phyloP scores from a whole-genome alignment of 2,888 invertebrate species.

The Scrobipalpa costella region DNA sequence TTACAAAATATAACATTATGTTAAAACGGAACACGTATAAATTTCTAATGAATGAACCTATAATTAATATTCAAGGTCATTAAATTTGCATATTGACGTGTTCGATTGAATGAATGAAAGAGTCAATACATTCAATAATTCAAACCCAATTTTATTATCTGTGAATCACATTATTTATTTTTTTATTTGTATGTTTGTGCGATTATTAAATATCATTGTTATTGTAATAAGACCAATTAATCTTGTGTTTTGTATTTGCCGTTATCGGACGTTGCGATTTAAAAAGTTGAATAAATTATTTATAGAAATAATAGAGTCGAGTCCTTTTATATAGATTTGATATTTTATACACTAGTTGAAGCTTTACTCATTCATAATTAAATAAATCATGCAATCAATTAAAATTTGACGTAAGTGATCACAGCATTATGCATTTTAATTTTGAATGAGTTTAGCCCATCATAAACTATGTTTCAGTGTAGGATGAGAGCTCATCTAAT shows the following conservation, averaged over 20 bases:
- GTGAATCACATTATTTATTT: slow-evolving; percentile 67
- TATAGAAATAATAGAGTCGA: background rate
- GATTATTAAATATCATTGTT: slow-evolving; percentile 48
- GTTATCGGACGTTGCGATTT: slow-evolving; percentile 41
- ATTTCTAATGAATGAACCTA: background rate
- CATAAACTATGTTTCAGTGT: too few species aligned
- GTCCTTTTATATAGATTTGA: background rate
- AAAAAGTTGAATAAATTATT: background rate
- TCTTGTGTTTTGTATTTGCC: slow-evolving; percentile 55
- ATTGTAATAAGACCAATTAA: slow-evolving; percentile 68
- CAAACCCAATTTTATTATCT: slow-evolving; percentile 77
- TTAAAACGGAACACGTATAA: background rate
- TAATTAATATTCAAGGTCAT: slow-evolving; percentile 29
- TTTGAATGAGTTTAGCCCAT: too few species aligned
- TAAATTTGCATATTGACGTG: slow-evolving; percentile 39
- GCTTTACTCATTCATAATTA: background rate
- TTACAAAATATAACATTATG: too few species aligned
- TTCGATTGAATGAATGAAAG: slow-evolving; percentile 41
- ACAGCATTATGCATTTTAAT: too few species aligned
- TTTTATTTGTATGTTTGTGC: slow-evolving; percentile 25
- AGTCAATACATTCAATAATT: slow-evolving; percentile 41
- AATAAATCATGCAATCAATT: too few species aligned
- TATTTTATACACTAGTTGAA: background rate
- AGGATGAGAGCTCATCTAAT: too few species aligned
- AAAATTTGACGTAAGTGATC: too few species aligned